Evolutionary conservation across 2,888 invertebrate genomes (phyloP), one percentile per base, ranked within the genome.

Genomic region (Candidula unifasciata): DNA sequence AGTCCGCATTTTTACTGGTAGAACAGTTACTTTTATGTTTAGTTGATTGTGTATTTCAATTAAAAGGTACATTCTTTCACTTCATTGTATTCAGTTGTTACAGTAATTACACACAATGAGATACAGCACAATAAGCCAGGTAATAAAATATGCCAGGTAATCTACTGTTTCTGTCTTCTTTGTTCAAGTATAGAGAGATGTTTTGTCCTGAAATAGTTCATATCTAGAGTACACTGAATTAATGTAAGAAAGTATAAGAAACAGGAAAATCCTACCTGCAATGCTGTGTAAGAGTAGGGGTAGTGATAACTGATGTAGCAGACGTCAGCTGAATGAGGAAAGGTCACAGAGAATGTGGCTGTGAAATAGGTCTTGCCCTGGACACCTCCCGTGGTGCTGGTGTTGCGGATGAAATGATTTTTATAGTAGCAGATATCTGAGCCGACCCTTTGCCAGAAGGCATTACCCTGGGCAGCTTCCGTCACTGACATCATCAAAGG

Each of bases 221-320:
- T 44, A 44, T 44, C 6, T 44, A 2, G n/a, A 2, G 5, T 27
- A 66, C 21, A 27, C 27, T 66, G 69, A 69, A 33, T 5, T 69
- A 35, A 60, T 6, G 69, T 69, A 35, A 33, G 5, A 27, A 60
- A 66, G 1, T 71, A 10, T 37, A 3, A 24, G 24, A 24, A 37
- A 35, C 24, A 71, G 0, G 13, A 6, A 13, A 24, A 5, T 24
- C 2, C 60, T 90, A 96, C 96, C 96, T 96, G 95, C 91, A 97
- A 94, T 93, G 95, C 95, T 30, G 96, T 96, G 92, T 96, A 97
- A 0, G 97, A 96, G 93, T 96, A 97, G 0, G 97, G 97, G 93
- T 96, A 97, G 94, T 97, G 97, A 92, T 97, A 97, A 3, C 97
- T 97, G 86, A 97, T 93, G 93, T 97, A 97, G 93, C 96, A 96